phyloP scores from a whole-genome alignment of 2,888 invertebrate species.

The Eilema caniola region DNA sequence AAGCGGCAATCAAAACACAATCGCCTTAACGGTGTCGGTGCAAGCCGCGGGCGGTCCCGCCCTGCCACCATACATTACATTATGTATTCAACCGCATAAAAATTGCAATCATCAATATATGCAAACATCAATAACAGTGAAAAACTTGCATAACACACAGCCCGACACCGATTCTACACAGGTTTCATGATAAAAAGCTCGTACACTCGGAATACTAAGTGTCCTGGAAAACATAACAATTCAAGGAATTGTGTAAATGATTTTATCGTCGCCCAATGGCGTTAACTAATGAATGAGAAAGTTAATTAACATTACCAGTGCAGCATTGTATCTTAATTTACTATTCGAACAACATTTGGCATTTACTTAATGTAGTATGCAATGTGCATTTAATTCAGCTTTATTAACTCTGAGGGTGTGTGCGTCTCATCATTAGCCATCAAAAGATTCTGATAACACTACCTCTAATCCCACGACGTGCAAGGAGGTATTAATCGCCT shows the following conservation, averaged over 20 bases:
- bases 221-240: neutral
- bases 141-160: slow-evolving; percentile 37
- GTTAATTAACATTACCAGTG: slow-evolving; percentile 15
- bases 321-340: slow-evolving; percentile 8
- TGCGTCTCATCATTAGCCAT: slow-evolving; percentile 27
- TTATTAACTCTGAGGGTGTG: neutral
- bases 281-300: slow-evolving; percentile 16
- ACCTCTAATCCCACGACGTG: slow-evolving; percentile 39
- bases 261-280: slow-evolving; percentile 8
- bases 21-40: slow-evolving; percentile 78
- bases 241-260: neutral
- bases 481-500: slow-evolving; percentile 34
- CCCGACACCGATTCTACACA: slow-evolving; percentile 25
- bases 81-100: slow-evolving; percentile 72
- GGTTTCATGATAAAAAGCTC: slow-evolving; percentile 19
- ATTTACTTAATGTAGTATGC: neutral
- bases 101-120: slow-evolving; percentile 69
- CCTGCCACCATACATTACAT: slow-evolving; percentile 67
- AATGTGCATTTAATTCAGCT: neutral
- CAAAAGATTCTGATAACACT: slow-evolving; percentile 37
- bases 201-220: slow-evolving; percentile 1
- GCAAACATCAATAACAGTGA: slow-evolving; percentile 56
- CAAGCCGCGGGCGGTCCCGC: slow-evolving; percentile 59
- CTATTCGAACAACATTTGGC: slow-evolving; percentile 11
- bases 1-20: slow-evolving; percentile 82